Evolutionary conservation across 2,797 vertebrate species (phyloP), one percentile per base, ranked within the genome.

Genomic region (Chrysocyon brachyurus): DNA sequence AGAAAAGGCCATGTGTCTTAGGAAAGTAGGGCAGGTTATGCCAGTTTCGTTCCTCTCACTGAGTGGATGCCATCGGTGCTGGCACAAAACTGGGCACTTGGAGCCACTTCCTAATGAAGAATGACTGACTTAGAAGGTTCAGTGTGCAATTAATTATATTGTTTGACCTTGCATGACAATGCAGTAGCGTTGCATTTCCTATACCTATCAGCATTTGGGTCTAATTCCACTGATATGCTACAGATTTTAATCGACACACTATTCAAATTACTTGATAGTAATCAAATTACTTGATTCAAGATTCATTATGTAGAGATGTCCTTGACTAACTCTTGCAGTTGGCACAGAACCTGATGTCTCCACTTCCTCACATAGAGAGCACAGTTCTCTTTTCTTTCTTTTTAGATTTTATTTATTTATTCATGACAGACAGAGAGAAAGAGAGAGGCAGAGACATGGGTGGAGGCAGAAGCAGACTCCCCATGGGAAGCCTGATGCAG

Each of bases 51-150:
- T 14, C 3, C 26, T 6, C 24, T 28, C 10, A 19, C 4, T 24
- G 3, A 5, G 2, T 2, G 7, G 31, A 4, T 19, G 49, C 40
- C 19, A 0, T 46, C 14, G 0, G 19, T 17, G 66, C 15, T 28
- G 4, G 6, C 33, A 28, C 1, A 0, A 0, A 6, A 4, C 85
- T 17, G 11, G 21, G 4, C 5, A 12, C 3, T 0, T 0, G 22
- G 26, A n/a, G 1, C 12, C 6, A 3, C 54, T 52, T 36, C 63
- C 28, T 5, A 5, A 1, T 56, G 86, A 49, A 70, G 52, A 63
- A 63, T 0, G 33, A 1, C n/a, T 2, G 17, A 8, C 6, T 0
- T 12, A n/a, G n/a, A 56, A 4, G 0, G 12, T 36, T 85, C 72
- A 7, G 22, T 2, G 78, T 21, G 87, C 56, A 10, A 4, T 3